These are phyloP conservation scores for Drosophila pallidifrons DNA, from an alignment of 1,140 invertebrate species.

Conservation along the genomic window DNA sequence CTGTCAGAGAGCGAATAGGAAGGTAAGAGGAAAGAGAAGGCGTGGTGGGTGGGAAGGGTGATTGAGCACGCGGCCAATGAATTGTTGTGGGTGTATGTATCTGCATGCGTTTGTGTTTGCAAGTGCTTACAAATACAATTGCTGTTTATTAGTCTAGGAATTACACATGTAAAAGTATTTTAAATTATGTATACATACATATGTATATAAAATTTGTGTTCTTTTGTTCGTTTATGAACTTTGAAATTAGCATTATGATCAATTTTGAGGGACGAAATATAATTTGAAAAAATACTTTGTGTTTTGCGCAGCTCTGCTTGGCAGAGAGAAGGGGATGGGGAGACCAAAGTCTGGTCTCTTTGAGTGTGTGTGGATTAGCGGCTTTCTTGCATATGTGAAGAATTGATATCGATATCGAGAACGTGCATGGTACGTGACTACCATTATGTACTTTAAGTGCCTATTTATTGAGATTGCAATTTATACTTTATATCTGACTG, in stretches of 20 bases:
- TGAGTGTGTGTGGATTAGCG: slow-evolving; percentile 42
- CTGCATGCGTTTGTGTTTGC: slow-evolving; percentile 2
- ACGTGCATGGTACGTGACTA: slow-evolving; percentile 68
- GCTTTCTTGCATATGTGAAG: slow-evolving; percentile 26
- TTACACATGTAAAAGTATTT: slow-evolving; percentile 47
- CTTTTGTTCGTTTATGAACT: slow-evolving; percentile 51
- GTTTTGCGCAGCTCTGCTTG: slow-evolving; percentile 40
- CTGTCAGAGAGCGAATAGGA: slow-evolving; percentile 8
- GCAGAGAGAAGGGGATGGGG: slow-evolving; percentile 23
- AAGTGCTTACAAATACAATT: slow-evolving; percentile 52
- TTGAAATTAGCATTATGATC: slow-evolving; percentile 54
- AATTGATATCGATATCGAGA: slow-evolving; percentile 48
- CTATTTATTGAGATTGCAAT: slow-evolving; percentile 79
- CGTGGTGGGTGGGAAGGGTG: slow-evolving; percentile 6
- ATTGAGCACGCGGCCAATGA: slow-evolving; percentile 1
- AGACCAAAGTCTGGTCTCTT: slow-evolving; percentile 12
- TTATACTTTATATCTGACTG: slow-evolving; percentile 47
- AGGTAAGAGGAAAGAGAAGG: neutral
- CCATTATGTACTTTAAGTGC: slow-evolving; percentile 79
- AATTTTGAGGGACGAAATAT: slow-evolving; percentile 24
- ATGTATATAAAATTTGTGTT: slow-evolving; percentile 48
- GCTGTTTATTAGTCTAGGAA: slow-evolving; percentile 50
- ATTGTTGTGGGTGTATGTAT: slow-evolving; percentile 7
- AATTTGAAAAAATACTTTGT: slow-evolving; percentile 52
- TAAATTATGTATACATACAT: slow-evolving; percentile 39